Evolutionary conservation across 2,113 vertebrate species (phyloP).

Genomic region (Cheilinus undulatus): DNA sequence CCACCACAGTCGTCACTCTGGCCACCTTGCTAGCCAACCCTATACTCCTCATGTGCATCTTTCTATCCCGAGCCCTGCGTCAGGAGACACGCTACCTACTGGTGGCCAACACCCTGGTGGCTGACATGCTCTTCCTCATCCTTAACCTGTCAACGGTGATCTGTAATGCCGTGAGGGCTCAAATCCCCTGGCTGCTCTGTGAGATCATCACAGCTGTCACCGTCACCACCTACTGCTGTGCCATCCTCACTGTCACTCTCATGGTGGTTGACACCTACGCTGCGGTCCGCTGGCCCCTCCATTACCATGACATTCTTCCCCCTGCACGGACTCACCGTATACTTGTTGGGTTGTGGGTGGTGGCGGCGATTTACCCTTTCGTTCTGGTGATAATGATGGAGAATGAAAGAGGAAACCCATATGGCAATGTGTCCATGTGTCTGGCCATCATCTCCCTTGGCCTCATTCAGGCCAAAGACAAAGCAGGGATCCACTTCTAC

Average conservation of each 20-base stretch:
- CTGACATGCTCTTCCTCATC: slow-evolving; percentile 82
- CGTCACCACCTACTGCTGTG: slow-evolving; percentile 76
- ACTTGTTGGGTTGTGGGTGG: slow-evolving; percentile 77
- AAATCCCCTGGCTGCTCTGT: slow-evolving; percentile 68
- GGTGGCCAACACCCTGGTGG: slow-evolving; percentile 82
- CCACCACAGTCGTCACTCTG: slow-evolving; percentile 69
- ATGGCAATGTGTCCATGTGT: slow-evolving; percentile 58
- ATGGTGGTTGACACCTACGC: slow-evolving; percentile 86
- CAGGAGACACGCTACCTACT: slow-evolving; percentile 85
- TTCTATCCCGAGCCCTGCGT: slow-evolving; percentile 71
- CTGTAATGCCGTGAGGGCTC: slow-evolving; percentile 53
- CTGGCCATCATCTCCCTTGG: slow-evolving; percentile 75
- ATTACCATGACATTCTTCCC: slow-evolving; percentile 78
- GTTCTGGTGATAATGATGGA: slow-evolving; percentile 74
- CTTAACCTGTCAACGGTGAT: slow-evolving; percentile 76
- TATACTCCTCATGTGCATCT: slow-evolving; percentile 79
- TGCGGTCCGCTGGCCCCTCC: slow-evolving; percentile 84
- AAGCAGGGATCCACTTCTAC: slow-evolving; percentile 65
- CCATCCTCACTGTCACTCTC: slow-evolving; percentile 83
- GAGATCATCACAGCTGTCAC: slow-evolving; percentile 73
- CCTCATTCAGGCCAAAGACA: slow-evolving; percentile 33
- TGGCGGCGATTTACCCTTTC: slow-evolving; percentile 77
- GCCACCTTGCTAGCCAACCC: slow-evolving; percentile 77
- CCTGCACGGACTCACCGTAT: slow-evolving; percentile 66
- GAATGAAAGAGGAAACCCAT: background rate